Base-by-base conservation (phyloP, 2,888 invertebrate genomes). In the Myopa testacea region DNA sequence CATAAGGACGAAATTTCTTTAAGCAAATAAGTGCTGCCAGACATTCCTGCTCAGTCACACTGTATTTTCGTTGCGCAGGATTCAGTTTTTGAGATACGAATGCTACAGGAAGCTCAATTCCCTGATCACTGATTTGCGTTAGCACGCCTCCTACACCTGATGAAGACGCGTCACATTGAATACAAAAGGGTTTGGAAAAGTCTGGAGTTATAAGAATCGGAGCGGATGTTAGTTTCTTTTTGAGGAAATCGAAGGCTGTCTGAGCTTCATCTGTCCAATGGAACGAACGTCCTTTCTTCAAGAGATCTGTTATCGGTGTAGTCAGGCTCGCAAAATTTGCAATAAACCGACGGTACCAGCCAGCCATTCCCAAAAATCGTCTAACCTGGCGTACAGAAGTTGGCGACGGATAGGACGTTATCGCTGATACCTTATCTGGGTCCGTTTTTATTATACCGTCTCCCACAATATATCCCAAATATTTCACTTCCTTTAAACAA, bases 161-260 rank as follows among this genome's bases (percentile, higher is more conserved):
- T 34, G 70, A 62, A 38, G 75, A 75, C 0, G 81, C 80, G 65
- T 81, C 81, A 72, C 80, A 80, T 34, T 80, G 79, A 16, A 81
- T 70, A 19, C 26, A 68, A 79, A 79, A 80, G 10, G 73, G 76
- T 70, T 76, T 79, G 16, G 34, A 14, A 68, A 78, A 81, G 71
- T 80, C 76, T 10, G 79, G 78, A 58, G 75, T 78, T 69, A 45
- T 2, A 79, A 76, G 26, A 26, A 26, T 26, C 26, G 26, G 26
- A 26, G 26, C 26, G 1, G 26, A 26, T 26, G 26, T 26, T 4
- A 81, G 70, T 10, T 63, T 71, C 12, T 34, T 8, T 45, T 81
- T 81, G 7, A 81, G 37, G 0, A 63, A 19, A 37, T 68, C 50
- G 65, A 79, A 78, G 55, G 50, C 55, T 45, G 67, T 16, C 60